Conservation (phyloP, 2,797 vertebrate species). For the Synaphobranchus kaupii region DNA sequence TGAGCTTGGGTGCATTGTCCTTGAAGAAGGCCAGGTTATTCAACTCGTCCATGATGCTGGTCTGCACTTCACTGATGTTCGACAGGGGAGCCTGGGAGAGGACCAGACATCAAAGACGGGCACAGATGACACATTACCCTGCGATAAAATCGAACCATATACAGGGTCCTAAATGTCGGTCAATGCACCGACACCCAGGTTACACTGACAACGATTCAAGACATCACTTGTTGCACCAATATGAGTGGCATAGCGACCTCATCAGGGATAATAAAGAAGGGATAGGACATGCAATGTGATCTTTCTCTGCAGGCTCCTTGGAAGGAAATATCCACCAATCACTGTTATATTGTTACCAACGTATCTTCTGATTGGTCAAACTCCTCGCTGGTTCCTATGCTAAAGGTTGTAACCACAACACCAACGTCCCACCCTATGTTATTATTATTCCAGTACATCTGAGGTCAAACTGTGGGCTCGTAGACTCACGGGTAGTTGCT, state of each 20-base stretch:
- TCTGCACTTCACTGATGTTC: constrained; percentile 85
- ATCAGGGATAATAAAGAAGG: background rate
- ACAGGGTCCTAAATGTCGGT: background rate
- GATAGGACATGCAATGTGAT: background rate
- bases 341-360: background rate
- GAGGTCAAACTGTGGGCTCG: background rate
- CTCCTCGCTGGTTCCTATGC: too few relatives aligned
- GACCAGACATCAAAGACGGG: background rate
- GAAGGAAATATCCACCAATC: background rate
- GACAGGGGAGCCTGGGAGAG: constrained; percentile 74
- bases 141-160: background rate
- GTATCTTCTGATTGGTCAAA: background rate
- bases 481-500: constrained; percentile 77
- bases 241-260: background rate
- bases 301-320: background rate
- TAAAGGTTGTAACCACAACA: background rate
- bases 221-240: background rate
- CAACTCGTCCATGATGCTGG: constrained; percentile 86
- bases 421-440: background rate
- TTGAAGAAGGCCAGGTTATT: constrained; percentile 87
- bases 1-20: constrained; percentile 84
- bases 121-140: background rate
- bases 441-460: background rate
- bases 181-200: background rate
- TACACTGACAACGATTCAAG: background rate